phyloP scores from a whole-genome alignment of 1,140 invertebrate genomes.

The Solenopsis invicta region DNA sequence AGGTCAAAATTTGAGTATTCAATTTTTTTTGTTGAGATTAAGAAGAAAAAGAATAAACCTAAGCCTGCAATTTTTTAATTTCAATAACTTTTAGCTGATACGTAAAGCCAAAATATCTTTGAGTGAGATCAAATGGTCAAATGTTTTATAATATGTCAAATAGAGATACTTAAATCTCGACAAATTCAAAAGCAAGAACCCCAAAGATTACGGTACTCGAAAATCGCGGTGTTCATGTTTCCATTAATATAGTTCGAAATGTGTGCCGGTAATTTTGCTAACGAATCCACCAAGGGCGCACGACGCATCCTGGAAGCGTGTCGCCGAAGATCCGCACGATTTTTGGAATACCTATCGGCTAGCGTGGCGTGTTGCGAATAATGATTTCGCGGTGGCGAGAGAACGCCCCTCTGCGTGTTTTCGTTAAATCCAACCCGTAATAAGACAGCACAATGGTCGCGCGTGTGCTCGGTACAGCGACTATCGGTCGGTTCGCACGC shows the following conservation, averaged over 20 bases:
- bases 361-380: slow-evolving; percentile 40
- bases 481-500: slow-evolving; percentile 71
- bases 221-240: not conserved
- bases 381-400: slow-evolving; percentile 61
- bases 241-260: not conserved
- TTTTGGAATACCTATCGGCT: slow-evolving; percentile 41
- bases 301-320: not conserved
- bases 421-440: slow-evolving; percentile 67
- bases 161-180: no score
- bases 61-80: no score
- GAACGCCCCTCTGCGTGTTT: slow-evolving; percentile 48
- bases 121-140: not conserved
- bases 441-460: slow-evolving; percentile 73
- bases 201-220: not conserved
- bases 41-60: no score
- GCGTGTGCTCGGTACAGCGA: slow-evolving; percentile 68
- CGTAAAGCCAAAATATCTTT: not conserved
- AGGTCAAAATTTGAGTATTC: no score
- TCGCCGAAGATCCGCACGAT: slow-evolving; percentile 8
- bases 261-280: not conserved
- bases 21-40: no score
- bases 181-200: not conserved
- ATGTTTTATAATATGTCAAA: not conserved
- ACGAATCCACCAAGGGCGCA: slow-evolving; percentile 2
- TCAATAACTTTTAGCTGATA: no score